These are phyloP conservation scores for Laspeyria flexula DNA, from an alignment of 2,888 invertebrate species.

Conservation along the genomic window DNA sequence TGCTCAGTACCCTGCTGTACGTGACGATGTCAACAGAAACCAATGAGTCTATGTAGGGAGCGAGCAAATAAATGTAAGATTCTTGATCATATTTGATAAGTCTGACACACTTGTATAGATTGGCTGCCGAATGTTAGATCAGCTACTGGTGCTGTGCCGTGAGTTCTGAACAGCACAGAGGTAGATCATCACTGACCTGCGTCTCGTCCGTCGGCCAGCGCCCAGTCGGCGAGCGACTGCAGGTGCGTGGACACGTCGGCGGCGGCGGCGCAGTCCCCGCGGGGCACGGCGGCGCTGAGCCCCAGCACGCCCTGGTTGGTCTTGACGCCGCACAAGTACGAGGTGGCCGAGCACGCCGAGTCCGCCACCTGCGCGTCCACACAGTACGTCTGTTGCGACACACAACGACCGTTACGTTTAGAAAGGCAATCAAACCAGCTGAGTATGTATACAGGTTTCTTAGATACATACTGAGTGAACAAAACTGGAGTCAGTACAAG, in stretches of 20 bases:
- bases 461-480: too few species aligned
- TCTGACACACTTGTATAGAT: too few species aligned
- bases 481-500: too few species aligned
- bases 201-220: constrained; percentile 75
- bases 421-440: neutral
- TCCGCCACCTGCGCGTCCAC: constrained; percentile 88
- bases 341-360: constrained; percentile 90
- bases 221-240: constrained; percentile 88
- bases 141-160: too few species aligned
- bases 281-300: constrained; percentile 86
- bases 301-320: constrained; percentile 88
- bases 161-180: too few species aligned
- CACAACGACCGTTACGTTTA: neutral
- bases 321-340: constrained; percentile 89
- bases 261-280: constrained; percentile 86
- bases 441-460: neutral
- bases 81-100: too few species aligned
- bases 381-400: constrained; percentile 78
- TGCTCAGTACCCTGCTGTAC: too few species aligned
- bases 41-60: too few species aligned
- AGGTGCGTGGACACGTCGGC: constrained; percentile 82
- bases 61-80: too few species aligned
- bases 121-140: too few species aligned
- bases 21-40: too few species aligned
- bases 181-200: constrained; percentile 43